Evolutionary conservation across 1,140 invertebrate species (phyloP), one percentile per base, ranked within the genome.

Genomic region (Metaphire vulgaris): DNA sequence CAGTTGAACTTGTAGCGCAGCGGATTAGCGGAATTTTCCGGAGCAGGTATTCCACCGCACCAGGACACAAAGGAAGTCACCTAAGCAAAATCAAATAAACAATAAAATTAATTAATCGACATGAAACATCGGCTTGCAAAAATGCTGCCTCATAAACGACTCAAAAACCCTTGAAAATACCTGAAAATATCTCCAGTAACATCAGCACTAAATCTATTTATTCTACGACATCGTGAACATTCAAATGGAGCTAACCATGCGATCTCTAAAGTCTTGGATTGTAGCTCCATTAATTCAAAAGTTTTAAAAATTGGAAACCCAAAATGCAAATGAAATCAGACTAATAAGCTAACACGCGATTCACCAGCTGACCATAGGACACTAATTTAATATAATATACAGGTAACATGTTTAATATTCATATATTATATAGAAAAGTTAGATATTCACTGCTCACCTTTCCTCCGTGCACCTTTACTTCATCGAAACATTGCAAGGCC

Each of bases 401-500:
- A 56, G n/a, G n/a, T n/a, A 73, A 21, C 72, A 56, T 56, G 41
- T 56, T 56, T 56, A 56, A 21, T 56, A 56, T 56, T 12, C 41
- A 21, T 56, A n/a, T n/a, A 21, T 29, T 29, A 28, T 30, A n/a
- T 76, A n/a, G n/a, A 67, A 29, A 67, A 28, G 2, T 32, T 67
- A 26, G 30, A 64, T 72, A 66, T 34, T 79, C 29, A 79, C 28
- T 26, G 68, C 76, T 72, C 75, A 89, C 88, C 82, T 88, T 89
- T 72, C 89, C 89, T 14, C 87, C 96, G 85, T 87, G 91, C 86
- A 88, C 89, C 85, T 90, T 92, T 85, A 90, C 90, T 80, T 97
- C 91, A 83, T 99, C 95, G 79, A 99, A 97, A 84, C 94, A 97
- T 85, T 99, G 95, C 86, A 99, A 90, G 0, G 98, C 98, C 69